A percentile compares a stretch with the other conserved stretches of the same genome.
phyloP scores from a whole-genome alignment of 2,888 invertebrate genomes.

The Netelia melanura region DNA sequence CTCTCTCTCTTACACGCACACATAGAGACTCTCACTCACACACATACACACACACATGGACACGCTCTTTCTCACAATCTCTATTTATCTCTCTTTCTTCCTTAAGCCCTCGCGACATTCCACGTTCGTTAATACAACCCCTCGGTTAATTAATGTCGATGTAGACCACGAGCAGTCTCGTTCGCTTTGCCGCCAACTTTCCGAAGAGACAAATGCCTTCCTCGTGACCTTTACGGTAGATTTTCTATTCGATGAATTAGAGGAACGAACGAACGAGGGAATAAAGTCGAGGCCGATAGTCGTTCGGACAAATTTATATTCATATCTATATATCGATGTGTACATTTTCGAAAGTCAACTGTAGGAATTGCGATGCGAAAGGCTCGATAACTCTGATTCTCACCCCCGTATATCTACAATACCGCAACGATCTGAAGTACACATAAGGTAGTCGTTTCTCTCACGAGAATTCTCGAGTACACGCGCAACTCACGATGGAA shows the following conservation, averaged over 20 bases:
- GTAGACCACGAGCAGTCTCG: conserved; percentile 18
- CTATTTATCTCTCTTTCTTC: not conserved
- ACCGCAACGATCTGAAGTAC: too few relatives aligned
- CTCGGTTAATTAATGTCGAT: conserved; percentile 46
- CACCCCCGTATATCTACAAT: too few relatives aligned
- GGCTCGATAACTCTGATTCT: too few relatives aligned
- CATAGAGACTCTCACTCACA: too few relatives aligned
- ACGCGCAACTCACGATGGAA: too few relatives aligned
- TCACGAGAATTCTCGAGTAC: too few relatives aligned
- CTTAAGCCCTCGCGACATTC: not conserved
- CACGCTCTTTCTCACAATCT: not conserved
- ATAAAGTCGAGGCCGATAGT: not conserved
- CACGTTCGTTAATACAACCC: conserved; percentile 53
- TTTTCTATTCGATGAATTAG: conserved; percentile 15
- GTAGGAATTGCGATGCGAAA: too few relatives aligned
- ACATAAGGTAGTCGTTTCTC: too few relatives aligned
- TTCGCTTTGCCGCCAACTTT: conserved; percentile 21
- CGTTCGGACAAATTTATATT: not conserved
- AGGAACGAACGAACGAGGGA: not conserved
- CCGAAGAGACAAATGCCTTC: conserved; percentile 30
- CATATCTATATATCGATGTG: not conserved
- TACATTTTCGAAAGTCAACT: too few relatives aligned
- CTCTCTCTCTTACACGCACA: not conserved
- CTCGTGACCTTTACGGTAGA: conserved; percentile 42
- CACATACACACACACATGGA: too few relatives aligned